Evolutionary conservation across 2,113 vertebrate genomes (phyloP).

Genomic region (Choloepus hoffmanni): DNA sequence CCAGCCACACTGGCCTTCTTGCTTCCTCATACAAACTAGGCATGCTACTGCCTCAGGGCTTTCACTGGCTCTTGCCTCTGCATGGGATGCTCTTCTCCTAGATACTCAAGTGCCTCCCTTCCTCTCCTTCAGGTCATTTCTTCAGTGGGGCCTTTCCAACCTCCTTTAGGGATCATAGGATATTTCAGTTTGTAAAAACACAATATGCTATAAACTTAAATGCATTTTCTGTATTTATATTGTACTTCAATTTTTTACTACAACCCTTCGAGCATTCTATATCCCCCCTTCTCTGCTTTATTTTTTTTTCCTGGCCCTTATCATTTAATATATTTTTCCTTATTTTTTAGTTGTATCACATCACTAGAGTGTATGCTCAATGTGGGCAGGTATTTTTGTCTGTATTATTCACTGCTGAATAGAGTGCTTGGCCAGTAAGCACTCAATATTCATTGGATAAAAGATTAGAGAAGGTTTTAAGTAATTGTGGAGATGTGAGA

Average conservation of each 20-base stretch:
- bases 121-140: constrained; percentile 10
- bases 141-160: not conserved
- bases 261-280: not conserved
- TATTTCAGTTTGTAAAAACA: constrained; percentile 16
- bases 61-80: too few species aligned
- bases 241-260: not conserved
- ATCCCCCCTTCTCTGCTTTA: not conserved
- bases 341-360: not conserved
- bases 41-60: not conserved
- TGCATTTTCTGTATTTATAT: not conserved
- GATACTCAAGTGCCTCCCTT: not conserved
- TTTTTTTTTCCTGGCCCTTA: not conserved
- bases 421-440: not conserved
- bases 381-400: not conserved
- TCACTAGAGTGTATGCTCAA: not conserved
- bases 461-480: not conserved
- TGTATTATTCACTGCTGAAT: not conserved
- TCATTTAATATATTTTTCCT: not conserved
- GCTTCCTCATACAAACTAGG: not conserved
- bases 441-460: not conserved
- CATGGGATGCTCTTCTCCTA: too few species aligned
- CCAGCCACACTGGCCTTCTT: not conserved
- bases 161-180: not conserved
- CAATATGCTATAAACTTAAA: not conserved
- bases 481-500: not conserved